Base-by-base conservation (phyloP, 2,888 invertebrate genomes). In the Camponotus fellah region DNA sequence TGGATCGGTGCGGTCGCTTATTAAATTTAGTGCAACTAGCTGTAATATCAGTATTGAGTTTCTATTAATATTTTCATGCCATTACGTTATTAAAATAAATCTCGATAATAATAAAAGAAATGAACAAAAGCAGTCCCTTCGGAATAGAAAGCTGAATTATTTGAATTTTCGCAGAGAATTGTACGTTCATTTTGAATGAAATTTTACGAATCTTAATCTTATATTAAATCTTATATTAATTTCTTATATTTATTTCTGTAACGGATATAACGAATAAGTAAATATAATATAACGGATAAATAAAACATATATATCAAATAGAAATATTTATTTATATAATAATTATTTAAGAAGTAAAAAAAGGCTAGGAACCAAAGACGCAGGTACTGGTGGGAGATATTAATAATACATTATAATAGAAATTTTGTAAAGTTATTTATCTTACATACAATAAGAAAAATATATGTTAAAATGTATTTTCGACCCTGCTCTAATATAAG, bases 21-120 rank as follows among this genome's bases (percentile, higher is more conserved):
- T 82, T 82, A 65, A 76, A 76, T 76, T 77, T 77, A 82, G 17
- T 82, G 34, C 43, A 46, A 65, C 0, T 82, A 76, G 34, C 21
- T 62, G 21, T 34, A 12, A 32, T 40, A 14, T 14, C 14, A 77
- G n/a, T 43, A 43, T 69, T 46, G 46, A 46, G 46, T 46, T 46
- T 21, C 53, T 14, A 58, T 72, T 72, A 58, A 21, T n/a, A 5
- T n/a, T 32, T 10, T 32, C 21, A 21, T 10, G 21, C 14, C n/a
- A 32, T 69, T 68, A 56, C 4, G 6, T 21, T 21, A 34, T 21
- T 43, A 6, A 69, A 49, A 49, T 5, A 26, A 17, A 9, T 46
- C 9, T 62, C 32, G 17, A 14, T 56, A 40, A 14, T 43, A 46
- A 66, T 56, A 10, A 43, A 43, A 66, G 43, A 46, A 66, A 66